A percentile compares a stretch with the other conserved stretches of the same genome.
phyloP scores from a whole-genome alignment of 1,140 invertebrate species.

The Drosophila bipectinata region DNA sequence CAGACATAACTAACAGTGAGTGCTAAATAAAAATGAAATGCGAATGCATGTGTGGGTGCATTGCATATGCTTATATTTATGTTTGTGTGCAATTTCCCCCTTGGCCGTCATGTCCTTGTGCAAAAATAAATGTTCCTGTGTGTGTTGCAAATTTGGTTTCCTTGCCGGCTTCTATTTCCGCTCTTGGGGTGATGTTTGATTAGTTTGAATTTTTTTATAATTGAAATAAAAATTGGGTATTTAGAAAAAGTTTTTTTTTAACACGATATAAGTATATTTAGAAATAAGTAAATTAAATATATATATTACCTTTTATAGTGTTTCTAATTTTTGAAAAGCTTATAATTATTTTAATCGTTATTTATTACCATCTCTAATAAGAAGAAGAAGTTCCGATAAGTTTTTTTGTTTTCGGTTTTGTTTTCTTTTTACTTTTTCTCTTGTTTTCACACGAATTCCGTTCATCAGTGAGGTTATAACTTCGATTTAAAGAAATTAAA shows the following conservation, averaged over 20 bases:
- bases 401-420: background rate
- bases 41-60: constrained; percentile 19
- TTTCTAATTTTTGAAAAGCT: background rate
- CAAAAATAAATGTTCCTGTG: constrained; percentile 28
- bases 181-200: constrained; percentile 38
- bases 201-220: too few species aligned
- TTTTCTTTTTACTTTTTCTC: background rate
- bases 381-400: background rate
- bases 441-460: background rate
- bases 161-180: constrained; percentile 37
- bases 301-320: too few species aligned
- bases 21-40: constrained; percentile 60
- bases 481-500: background rate
- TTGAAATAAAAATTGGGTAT: too few species aligned
- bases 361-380: background rate
- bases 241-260: background rate
- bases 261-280: too few species aligned
- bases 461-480: background rate
- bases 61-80: constrained; percentile 37
- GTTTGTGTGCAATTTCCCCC: constrained; percentile 15
- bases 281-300: too few species aligned
- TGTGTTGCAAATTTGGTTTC: constrained; percentile 43
- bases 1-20: constrained; percentile 78
- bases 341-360: background rate
- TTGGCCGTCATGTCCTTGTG: background rate